These are phyloP conservation scores for Episyrphus balteatus DNA, from an alignment of 1,140 invertebrate genomes.

Conservation along the genomic window DNA sequence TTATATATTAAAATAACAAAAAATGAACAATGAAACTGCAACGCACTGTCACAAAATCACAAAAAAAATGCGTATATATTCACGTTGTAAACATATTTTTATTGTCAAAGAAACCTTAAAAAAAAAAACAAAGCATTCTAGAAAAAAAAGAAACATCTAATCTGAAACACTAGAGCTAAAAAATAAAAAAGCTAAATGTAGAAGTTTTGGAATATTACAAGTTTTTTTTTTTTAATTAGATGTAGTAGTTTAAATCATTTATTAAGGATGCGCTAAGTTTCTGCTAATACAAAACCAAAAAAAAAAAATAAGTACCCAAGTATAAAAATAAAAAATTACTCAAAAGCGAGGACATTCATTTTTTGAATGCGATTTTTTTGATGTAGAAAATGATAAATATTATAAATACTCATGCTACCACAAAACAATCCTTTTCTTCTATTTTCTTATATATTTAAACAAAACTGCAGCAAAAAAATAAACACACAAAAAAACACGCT, in stretches of 20 bases:
- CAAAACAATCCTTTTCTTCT: not conserved
- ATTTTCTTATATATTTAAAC: not conserved
- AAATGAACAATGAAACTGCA: too few relatives aligned
- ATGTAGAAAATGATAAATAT: not conserved
- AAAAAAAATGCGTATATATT: too few relatives aligned
- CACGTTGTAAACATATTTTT: not conserved
- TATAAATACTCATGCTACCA: not conserved
- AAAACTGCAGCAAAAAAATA: too few relatives aligned
- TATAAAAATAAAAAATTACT: not conserved
- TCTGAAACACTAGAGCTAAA: not conserved
- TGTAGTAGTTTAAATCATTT: not conserved
- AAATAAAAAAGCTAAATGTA: not conserved
- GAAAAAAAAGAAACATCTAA: too few relatives aligned
- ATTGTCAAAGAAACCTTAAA: not conserved
- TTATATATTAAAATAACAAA: too few relatives aligned
- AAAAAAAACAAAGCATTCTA: too few relatives aligned
- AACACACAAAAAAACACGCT: too few relatives aligned
- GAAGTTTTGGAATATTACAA: not conserved
- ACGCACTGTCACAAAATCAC: too few relatives aligned
- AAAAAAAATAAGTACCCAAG: not conserved
- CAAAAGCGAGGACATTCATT: not conserved
- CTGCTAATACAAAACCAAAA: not conserved
- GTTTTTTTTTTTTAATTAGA: not conserved
- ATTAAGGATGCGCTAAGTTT: not conserved
- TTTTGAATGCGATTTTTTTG: not conserved